Evolutionary conservation across 2,113 vertebrate species (phyloP), one percentile per base, ranked within the genome.

Genomic region (Sisor rabdophorus): DNA sequence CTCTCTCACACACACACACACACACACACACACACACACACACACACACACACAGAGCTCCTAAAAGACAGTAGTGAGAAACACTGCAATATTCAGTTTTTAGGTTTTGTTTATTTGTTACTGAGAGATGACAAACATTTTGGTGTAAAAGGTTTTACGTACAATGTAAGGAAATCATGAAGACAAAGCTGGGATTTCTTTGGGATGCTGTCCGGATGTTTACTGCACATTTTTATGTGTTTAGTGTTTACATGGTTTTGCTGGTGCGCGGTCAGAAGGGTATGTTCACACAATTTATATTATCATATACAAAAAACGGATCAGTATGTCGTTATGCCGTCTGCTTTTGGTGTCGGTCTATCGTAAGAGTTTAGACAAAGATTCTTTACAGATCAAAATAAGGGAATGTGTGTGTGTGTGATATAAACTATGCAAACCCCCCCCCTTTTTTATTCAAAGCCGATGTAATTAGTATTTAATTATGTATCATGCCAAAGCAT

Each of bases 61-160:
- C 28, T 5, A 85, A 86, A 53, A 87, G 86, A 67, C 79, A 61
- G 56, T 64, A 79, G 78, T 36, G 44, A 20, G 40, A 55, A 65
- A 44, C 44, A 6, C 22, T 61, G 26, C 40, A 70, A 22, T 15
- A 6, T 9, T 24, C 47, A 24, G 15, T 11, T 1, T 32, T 53
- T n/a, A 54, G 20, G 22, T 17, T 22, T 2, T 20, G 17, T 54
- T 1, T 11, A 2, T 12, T 10, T 32, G 4, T 55, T 55, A 4
- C 7, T 1, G 12, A 55, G 28, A 6, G 13, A 55, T 55, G 28
- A 55, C 20, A 24, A 44, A 58, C 60, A 7, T 30, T 75, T 20
- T 70, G 24, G 3, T 11, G 67, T 20, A 26, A 5, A 48, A 32
- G 53, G 2, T 8, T 70, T 70, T 12, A 3, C 12, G 4, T 16